Percentiles rank a stretch among this genome's conserved stretches.
phyloP scores from a whole-genome alignment of 2,113 vertebrate species.

The Pangasianodon gigas region DNA sequence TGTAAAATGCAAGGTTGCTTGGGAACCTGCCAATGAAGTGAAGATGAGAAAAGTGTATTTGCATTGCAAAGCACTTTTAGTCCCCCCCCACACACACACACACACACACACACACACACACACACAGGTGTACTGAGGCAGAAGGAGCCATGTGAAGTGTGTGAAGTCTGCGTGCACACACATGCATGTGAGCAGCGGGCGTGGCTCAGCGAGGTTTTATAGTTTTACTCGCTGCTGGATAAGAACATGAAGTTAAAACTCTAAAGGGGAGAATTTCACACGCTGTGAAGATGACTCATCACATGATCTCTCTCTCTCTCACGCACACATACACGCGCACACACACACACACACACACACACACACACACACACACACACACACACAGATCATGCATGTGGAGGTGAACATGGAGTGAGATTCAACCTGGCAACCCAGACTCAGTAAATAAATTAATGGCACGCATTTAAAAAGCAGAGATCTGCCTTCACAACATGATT shows the following conservation, averaged over 20 bases:
- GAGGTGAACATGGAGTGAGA: not conserved
- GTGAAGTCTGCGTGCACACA: not conserved
- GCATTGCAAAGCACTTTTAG: slow-evolving; percentile 54
- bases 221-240: not conserved
- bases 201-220: not conserved
- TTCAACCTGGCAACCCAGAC: not conserved
- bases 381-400: not conserved
- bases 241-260: not conserved
- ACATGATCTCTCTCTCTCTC: not conserved
- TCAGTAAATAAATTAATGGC: not conserved
- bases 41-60: slow-evolving; percentile 52
- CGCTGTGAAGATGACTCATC: not conserved
- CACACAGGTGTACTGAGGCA: not conserved
- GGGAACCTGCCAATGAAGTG: slow-evolving; percentile 53
- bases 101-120: not conserved
- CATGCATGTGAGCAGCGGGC: not conserved
- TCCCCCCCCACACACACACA: not conserved
- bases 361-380: not conserved
- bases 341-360: not conserved
- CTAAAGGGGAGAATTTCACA: not conserved
- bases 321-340: not conserved
- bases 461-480: not conserved
- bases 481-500: not conserved
- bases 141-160: not conserved
- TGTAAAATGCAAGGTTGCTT: slow-evolving; percentile 55